These are phyloP conservation scores for Lampris megalopsis DNA, from an alignment of 2,113 vertebrate species.

Conservation along the genomic window DNA sequence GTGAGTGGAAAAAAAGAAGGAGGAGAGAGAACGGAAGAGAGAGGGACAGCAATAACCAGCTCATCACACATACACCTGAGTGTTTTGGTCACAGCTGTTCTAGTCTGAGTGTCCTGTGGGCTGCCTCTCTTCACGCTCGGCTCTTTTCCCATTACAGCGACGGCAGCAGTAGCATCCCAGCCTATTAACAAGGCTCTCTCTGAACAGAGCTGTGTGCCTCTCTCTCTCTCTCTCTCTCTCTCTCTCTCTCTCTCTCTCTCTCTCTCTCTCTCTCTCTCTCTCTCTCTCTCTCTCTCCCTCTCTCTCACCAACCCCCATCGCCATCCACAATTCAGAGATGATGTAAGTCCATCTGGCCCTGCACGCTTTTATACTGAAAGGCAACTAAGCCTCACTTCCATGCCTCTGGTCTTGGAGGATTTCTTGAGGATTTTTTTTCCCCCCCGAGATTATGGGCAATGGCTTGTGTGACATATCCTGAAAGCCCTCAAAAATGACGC, in stretches of 20 bases:
- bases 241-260: no score
- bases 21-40: background rate
- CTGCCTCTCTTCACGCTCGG: background rate
- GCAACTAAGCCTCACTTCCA: constrained; percentile 12
- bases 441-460: constrained; percentile 4
- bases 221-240: background rate
- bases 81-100: constrained; percentile 1
- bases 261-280: no score
- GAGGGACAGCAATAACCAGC: background rate
- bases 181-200: constrained; percentile 2
- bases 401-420: background rate
- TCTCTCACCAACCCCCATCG: background rate
- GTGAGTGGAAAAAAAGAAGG: background rate
- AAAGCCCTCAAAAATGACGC: constrained; percentile 5
- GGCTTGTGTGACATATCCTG: constrained; percentile 18
- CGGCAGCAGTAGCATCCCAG: background rate
- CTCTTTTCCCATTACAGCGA: constrained; percentile 11
- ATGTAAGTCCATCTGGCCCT: constrained; percentile 17
- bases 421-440: background rate
- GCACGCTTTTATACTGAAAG: constrained; percentile 2
- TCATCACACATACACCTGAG: background rate
- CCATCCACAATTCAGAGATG: background rate
- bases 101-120: background rate
- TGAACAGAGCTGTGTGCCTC: background rate
- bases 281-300: background rate